Evolutionary conservation across 1,140 invertebrate genomes (phyloP).

Genomic region (Bradysia coprophila): DNA sequence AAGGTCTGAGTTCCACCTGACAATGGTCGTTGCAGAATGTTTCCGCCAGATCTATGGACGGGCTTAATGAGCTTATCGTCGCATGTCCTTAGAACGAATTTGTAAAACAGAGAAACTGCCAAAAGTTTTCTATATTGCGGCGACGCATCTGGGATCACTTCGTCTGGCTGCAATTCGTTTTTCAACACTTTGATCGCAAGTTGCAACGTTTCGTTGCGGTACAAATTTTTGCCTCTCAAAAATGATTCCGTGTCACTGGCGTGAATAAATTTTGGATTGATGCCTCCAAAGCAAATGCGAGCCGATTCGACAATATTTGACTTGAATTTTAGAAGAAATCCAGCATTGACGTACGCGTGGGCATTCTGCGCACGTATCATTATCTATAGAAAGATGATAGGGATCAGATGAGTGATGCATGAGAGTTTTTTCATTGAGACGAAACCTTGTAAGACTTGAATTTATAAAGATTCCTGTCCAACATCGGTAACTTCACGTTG

Average conservation of each 20-base stretch:
- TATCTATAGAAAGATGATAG: too few relatives aligned
- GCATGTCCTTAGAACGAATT: slow-evolving; percentile 29
- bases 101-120: slow-evolving; percentile 50
- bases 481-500: neutral
- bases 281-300: too few relatives aligned
- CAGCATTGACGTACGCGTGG: slow-evolving; percentile 66
- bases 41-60: slow-evolving; percentile 27
- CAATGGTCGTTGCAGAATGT: slow-evolving; percentile 39
- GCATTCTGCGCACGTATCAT: slow-evolving; percentile 66
- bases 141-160: slow-evolving; percentile 38
- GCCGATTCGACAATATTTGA: slow-evolving; percentile 29
- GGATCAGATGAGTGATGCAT: too few relatives aligned
- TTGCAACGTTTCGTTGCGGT: slow-evolving; percentile 27
- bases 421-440: too few relatives aligned
- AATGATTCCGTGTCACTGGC: slow-evolving; percentile 45
- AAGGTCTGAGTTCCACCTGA: slow-evolving; percentile 53
- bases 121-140: slow-evolving; percentile 40
- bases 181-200: slow-evolving; percentile 34
- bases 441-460: neutral
- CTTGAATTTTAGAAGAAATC: slow-evolving; percentile 45
- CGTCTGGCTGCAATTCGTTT: slow-evolving; percentile 39
- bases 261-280: slow-evolving; percentile 50
- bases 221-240: slow-evolving; percentile 32
- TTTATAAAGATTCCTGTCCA: neutral
- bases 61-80: slow-evolving; percentile 17